phyloP scores from a whole-genome alignment of 2,888 invertebrate genomes.

The Ceriagrion tenellum region DNA sequence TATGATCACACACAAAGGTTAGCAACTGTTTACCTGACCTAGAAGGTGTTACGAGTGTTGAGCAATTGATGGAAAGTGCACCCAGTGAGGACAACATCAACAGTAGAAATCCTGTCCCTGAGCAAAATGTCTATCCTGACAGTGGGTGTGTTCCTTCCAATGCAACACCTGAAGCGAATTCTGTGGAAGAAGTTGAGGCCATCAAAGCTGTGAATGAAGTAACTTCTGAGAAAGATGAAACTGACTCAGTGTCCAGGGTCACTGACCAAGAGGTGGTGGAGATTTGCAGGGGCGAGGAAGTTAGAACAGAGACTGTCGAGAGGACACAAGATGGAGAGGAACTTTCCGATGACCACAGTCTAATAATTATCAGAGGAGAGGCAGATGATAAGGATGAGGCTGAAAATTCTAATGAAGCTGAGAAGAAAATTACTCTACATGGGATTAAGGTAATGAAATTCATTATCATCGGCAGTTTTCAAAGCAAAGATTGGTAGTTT shows the following conservation, averaged over 20 bases:
- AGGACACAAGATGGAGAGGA: neutral
- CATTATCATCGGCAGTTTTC: too few species aligned
- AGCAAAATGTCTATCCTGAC: neutral
- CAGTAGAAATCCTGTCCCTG: neutral
- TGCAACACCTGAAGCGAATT: neutral
- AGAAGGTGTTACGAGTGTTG: neutral
- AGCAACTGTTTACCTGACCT: conserved; percentile 23
- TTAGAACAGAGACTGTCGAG: neutral
- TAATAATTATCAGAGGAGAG: neutral
- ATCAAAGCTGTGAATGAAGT: neutral
- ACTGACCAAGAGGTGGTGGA: neutral
- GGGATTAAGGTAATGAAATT: neutral
- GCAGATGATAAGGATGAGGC: neutral
- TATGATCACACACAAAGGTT: neutral
- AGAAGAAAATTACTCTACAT: neutral
- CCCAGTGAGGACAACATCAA: neutral
- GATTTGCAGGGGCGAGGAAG: neutral
- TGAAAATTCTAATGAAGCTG: neutral
- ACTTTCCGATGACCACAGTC: neutral
- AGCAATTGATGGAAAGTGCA: neutral
- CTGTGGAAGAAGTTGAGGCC: neutral
- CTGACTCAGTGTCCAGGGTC: neutral
- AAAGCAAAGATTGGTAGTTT: too few species aligned
- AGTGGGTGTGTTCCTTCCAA: neutral
- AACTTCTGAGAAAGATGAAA: neutral